Conservation (phyloP, 2,888 invertebrate species). For the Lasius platythorax region DNA sequence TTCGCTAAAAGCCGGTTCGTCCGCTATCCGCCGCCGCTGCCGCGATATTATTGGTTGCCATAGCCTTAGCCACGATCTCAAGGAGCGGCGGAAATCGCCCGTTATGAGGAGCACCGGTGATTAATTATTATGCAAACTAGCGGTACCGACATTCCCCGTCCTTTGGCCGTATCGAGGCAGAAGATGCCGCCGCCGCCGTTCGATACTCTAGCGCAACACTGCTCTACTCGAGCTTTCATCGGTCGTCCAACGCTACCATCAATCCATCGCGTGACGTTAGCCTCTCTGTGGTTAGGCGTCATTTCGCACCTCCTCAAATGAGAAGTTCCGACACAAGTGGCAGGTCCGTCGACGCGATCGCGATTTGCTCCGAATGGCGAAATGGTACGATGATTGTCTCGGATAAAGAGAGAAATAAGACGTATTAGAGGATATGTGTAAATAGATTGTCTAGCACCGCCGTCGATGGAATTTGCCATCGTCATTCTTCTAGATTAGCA, state of each 20-base stretch:
- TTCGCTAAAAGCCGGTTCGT: constrained; percentile 55
- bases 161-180: constrained; percentile 53
- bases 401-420: constrained; percentile 8
- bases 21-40: constrained; percentile 37
- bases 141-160: constrained; percentile 70
- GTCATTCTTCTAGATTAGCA: constrained; percentile 47
- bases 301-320: constrained; percentile 46
- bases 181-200: constrained; percentile 54
- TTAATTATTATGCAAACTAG: constrained; percentile 83
- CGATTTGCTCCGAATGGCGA: constrained; percentile 24
- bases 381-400: constrained; percentile 35
- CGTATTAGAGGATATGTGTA: constrained; percentile 30
- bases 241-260: constrained; percentile 36
- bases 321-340: constrained; percentile 9
- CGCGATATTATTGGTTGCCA: constrained; percentile 64
- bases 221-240: constrained; percentile 42
- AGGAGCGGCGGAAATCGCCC: constrained; percentile 80
- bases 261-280: constrained; percentile 41
- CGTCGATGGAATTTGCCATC: constrained; percentile 57
- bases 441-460: constrained; percentile 30
- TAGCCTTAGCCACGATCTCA: constrained; percentile 60
- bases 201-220: constrained; percentile 55
- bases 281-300: constrained; percentile 40
- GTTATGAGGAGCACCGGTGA: constrained; percentile 80
- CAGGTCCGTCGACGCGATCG: constrained; percentile 18